A percentile compares a stretch with the other conserved stretches of the same genome.
These are phyloP conservation scores for Leucophenga montana DNA, from an alignment of 2,888 invertebrate species.

Conservation along the genomic window DNA sequence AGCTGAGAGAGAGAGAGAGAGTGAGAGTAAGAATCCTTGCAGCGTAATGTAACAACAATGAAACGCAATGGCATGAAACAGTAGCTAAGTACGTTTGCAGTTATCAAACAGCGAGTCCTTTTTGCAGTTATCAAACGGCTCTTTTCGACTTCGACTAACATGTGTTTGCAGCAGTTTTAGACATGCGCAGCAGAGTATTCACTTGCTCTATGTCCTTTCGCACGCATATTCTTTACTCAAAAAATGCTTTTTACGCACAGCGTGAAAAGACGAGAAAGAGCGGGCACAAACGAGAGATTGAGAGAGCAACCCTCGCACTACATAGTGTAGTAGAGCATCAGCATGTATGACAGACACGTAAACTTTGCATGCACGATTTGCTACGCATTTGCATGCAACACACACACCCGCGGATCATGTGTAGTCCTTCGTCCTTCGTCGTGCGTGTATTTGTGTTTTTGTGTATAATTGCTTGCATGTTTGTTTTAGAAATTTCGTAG, in stretches of 20 bases:
- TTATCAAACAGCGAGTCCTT: neutral
- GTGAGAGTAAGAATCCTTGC: too few species aligned
- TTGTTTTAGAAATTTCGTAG: conserved; percentile 58
- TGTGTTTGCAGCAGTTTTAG: neutral
- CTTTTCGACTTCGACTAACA: neutral
- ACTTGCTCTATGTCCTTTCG: neutral
- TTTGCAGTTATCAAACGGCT: neutral
- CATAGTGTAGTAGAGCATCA: neutral
- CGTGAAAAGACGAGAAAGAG: neutral
- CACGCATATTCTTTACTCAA: conserved; percentile 12
- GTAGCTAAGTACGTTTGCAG: too few species aligned
- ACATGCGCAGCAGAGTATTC: conserved; percentile 50
- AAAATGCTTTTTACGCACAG: conserved; percentile 16
- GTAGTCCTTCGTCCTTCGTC: neutral
- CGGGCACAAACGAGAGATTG: neutral
- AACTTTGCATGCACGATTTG: conserved; percentile 51
- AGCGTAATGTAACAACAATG: neutral
- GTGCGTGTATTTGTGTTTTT: conserved; percentile 1
- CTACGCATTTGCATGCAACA: conserved; percentile 36
- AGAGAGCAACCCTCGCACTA: neutral
- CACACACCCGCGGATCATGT: neutral
- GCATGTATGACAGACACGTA: neutral
- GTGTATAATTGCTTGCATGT: conserved; percentile 41
- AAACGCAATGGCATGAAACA: neutral
- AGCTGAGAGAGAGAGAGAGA: neutral